Evolutionary conservation across 2,888 invertebrate species (phyloP), one percentile per base, ranked within the genome.

Genomic region (Lycophotia porphyrea): DNA sequence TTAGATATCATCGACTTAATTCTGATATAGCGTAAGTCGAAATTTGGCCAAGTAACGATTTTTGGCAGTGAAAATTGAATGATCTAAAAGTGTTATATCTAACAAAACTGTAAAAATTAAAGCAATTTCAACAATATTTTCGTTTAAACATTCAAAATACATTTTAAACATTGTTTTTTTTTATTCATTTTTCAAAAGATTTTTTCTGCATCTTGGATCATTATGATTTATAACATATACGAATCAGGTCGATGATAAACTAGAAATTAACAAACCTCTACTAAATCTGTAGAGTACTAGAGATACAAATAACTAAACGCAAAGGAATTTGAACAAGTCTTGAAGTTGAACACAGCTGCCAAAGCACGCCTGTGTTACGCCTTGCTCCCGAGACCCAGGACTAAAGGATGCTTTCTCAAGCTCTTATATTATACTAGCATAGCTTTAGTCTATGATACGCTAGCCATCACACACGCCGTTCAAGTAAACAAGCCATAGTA

Each of bases 401-500:
- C 7, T 5, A 15, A 27, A 27, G 2, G 27, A 27, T 55, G 2
- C 7, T 15, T 27, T 55, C 27, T 27, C 27, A 7, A 27, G 5
- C 2, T 1, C 27, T 7, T 27, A 1, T 7, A 27, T 15, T 27
- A 15, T 2, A 27, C 27, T 36, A 7, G 55, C 55, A 58, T 49
- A 31, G 5, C 21, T 27, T 21, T 15, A 31, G 42, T 7, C 76
- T 75, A 65, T 76, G 64, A 42, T 49, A 1, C 42, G 5, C 36
- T 55, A 31, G 65, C 44, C 42, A 34, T 61, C 78, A 78, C 61
- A 78, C 63, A 68, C 52, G 52, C 31, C n/a, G 34, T n/a, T 63
- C 80, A 81, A 76, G 87, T 85, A 90, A 89, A 90, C 85, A 89
- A 86, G 84, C 67, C 78, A 74, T 73, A 72, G 67, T 47, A 52